Conservation (phyloP, 2,888 invertebrate species). For the Copidosoma aretas region DNA sequence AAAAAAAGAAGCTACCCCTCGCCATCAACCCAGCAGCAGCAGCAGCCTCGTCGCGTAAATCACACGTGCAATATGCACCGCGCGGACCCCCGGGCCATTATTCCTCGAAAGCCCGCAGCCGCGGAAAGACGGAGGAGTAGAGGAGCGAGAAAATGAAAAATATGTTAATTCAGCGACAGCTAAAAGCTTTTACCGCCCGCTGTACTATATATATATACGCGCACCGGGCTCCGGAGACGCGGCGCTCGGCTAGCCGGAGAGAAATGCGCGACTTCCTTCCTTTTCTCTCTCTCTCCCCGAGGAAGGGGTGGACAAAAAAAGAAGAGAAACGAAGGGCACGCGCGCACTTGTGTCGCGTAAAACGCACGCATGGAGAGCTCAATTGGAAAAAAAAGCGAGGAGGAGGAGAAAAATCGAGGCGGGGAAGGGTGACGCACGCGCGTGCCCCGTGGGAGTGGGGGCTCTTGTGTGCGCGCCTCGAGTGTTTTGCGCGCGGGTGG, state of each 20-base stretch:
- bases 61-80: no score
- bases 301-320: neutral
- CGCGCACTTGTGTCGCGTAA: constrained; percentile 2
- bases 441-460: no score
- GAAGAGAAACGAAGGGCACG: neutral
- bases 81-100: no score
- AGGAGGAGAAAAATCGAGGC: constrained; percentile 9
- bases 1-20: no score
- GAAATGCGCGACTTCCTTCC: neutral
- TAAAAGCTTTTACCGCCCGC: neutral
- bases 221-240: no score
- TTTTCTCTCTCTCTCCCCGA: neutral
- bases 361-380: constrained; percentile 24
- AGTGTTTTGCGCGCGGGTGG: neutral
- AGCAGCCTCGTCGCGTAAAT: no score
- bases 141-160: neutral
- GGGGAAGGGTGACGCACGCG: no score
- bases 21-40: no score
- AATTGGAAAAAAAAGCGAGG: constrained; percentile 29
- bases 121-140: no score
- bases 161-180: neutral
- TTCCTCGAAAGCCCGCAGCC: no score
- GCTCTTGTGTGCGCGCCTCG: no score
- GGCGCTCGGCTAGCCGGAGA: neutral
- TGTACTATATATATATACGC: no score